Conservation (phyloP, 2,113 vertebrate genomes). For the Calidris pygmaea region DNA sequence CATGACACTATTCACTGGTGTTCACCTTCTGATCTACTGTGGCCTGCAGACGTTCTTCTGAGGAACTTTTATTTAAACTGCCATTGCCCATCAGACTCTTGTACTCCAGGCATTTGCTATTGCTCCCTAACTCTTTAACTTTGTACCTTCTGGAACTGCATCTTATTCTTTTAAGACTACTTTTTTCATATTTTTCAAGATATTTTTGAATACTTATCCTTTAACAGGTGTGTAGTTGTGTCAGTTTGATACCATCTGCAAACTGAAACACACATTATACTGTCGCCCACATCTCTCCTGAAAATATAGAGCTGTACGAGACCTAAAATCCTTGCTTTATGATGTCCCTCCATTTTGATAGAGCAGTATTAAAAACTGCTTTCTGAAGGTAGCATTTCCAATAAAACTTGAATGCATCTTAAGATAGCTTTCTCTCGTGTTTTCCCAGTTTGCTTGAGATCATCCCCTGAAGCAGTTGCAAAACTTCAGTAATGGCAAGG, state of each 20-base stretch:
- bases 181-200: background rate
- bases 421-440: background rate
- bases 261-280: background rate
- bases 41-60: background rate
- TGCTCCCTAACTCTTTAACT: background rate
- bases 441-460: background rate
- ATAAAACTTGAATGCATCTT: background rate
- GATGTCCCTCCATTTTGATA: background rate
- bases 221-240: background rate
- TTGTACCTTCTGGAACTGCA: background rate
- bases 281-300: background rate
- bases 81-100: background rate
- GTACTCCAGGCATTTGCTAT: background rate
- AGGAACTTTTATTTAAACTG: background rate
- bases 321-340: background rate
- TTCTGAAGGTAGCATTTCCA: background rate
- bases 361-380: background rate
- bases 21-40: background rate
- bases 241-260: background rate
- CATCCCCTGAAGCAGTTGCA: background rate
- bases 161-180: background rate
- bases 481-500: background rate
- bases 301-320: background rate
- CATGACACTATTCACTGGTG: background rate
- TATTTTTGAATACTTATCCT: background rate